Evolutionary conservation across 2,797 vertebrate species (phyloP).

Genomic region (Parauchenoglanis punctatus): DNA sequence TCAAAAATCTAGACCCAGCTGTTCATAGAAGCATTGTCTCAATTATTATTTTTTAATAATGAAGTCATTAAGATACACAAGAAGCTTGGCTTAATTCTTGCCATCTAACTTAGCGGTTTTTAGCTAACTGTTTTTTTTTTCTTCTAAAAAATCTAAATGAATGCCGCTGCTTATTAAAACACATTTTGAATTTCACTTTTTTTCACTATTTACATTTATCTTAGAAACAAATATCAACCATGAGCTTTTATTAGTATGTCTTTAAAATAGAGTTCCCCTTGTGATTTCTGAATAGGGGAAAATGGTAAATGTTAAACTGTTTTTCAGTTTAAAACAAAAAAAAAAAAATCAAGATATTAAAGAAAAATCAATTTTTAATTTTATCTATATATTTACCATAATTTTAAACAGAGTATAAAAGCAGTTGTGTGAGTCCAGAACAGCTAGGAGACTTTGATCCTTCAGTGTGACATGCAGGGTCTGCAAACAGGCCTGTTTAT

Average conservation of each 20-base stretch:
- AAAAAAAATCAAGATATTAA: background rate
- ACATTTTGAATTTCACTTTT: background rate
- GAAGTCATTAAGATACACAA: background rate
- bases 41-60: background rate
- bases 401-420: constrained; percentile 19
- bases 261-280: background rate
- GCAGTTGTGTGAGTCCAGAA: constrained; percentile 3
- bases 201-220: background rate
- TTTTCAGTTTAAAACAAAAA: background rate
- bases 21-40: background rate
- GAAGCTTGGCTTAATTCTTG: background rate
- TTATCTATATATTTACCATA: background rate
- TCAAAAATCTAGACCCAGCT: background rate
- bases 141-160: background rate
- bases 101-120: background rate
- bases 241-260: background rate
- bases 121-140: background rate
- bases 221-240: background rate
- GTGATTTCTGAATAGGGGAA: background rate
- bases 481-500: constrained; percentile 49
- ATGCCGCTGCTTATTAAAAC: background rate
- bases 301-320: background rate
- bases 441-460: constrained; percentile 46
- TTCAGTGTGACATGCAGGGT: constrained; percentile 37
- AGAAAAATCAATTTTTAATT: background rate